A percentile compares a stretch with the other conserved stretches of the same genome.
These are phyloP conservation scores for Pangasius sanitwongsei DNA, from an alignment of 2,797 vertebrate genomes.

Conservation along the genomic window DNA sequence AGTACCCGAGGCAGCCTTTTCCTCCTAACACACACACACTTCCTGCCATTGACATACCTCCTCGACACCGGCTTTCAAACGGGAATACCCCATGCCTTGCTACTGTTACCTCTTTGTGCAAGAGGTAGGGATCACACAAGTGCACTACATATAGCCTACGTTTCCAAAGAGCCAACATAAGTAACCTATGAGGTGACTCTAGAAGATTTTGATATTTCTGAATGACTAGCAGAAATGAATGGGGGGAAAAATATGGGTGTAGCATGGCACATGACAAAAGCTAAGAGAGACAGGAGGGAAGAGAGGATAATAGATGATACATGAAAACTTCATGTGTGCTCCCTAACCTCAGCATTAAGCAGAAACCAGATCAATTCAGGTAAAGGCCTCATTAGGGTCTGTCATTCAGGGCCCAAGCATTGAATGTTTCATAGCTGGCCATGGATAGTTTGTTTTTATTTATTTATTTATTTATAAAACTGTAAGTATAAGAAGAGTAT, in stretches of 20 bases:
- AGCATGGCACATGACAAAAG: conserved; percentile 1
- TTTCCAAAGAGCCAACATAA: neutral
- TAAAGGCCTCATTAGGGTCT: neutral
- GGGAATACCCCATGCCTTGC: conserved; percentile 49
- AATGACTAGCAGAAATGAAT: neutral
- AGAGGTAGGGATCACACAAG: conserved; percentile 19
- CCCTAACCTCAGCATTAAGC: neutral
- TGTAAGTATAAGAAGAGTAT: neutral
- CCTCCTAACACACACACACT: conserved; percentile 84
- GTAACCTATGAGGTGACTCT: neutral
- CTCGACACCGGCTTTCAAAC: conserved; percentile 64
- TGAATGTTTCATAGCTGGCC: neutral
- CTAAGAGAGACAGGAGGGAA: neutral
- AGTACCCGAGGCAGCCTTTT: conserved; percentile 92
- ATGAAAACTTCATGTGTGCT: neutral
- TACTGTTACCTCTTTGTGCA: conserved; percentile 37
- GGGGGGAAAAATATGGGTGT: neutral
- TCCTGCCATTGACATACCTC: conserved; percentile 83
- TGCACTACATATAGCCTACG: neutral
- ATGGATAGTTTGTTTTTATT: neutral
- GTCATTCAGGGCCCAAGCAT: neutral
- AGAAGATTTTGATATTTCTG: neutral
- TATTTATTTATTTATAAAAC: too few relatives aligned
- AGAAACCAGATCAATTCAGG: neutral
- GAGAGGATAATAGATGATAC: neutral